A percentile compares a stretch with the other conserved stretches of the same genome.
Evolutionary conservation across 2,797 vertebrate genomes (phyloP).

Genomic region (Columba guinea): DNA sequence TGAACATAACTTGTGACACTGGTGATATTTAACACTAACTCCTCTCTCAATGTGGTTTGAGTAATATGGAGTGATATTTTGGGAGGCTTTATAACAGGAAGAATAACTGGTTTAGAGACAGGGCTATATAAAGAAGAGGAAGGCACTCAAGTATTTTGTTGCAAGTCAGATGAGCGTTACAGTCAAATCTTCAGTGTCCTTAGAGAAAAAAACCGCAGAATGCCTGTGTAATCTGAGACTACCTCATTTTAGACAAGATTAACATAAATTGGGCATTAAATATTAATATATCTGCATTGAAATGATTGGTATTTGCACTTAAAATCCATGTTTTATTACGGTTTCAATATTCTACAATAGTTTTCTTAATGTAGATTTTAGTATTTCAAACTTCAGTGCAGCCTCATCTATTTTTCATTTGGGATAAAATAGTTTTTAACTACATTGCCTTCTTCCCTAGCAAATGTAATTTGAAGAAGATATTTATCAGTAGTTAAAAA

Average conservation of each 20-base stretch:
- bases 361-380: neutral
- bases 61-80: neutral
- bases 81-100: neutral
- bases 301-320: neutral
- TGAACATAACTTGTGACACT: neutral
- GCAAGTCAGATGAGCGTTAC: neutral
- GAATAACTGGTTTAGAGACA: neutral
- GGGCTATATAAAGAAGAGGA: neutral
- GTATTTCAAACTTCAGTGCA: neutral
- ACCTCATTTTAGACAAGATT: neutral
- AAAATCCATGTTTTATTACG: neutral
- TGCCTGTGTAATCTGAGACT: neutral
- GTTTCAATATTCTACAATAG: neutral
- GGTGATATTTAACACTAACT: neutral
- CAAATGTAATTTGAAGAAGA: neutral
- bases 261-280: neutral
- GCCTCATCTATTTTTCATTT: conserved; percentile 6
- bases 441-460: neutral
- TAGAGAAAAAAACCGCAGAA: neutral
- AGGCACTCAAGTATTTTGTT: neutral
- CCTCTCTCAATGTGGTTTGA: neutral
- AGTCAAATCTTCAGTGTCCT: neutral
- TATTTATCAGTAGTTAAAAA: neutral
- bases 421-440: neutral
- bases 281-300: neutral